Conservation (phyloP, 2,888 invertebrate genomes). For the Lomographa bimaculata region DNA sequence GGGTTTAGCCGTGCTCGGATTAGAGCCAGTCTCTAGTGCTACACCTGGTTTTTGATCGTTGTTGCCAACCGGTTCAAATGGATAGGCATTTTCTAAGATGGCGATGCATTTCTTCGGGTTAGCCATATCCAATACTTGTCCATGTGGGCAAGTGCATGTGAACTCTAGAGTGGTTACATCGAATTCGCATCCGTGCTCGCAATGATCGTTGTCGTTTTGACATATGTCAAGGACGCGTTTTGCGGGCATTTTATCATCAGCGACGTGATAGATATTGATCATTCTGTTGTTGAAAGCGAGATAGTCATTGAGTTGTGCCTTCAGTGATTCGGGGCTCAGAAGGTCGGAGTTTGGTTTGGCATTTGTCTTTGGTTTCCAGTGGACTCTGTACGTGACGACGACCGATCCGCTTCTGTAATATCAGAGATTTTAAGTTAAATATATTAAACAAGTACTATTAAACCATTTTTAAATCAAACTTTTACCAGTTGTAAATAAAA, state of each 20-base stretch:
- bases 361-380: slow-evolving; percentile 83
- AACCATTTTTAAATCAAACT: too few relatives aligned
- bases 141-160: slow-evolving; percentile 85
- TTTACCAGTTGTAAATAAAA: too few relatives aligned
- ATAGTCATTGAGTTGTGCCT: slow-evolving; percentile 73
- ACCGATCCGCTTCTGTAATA: slow-evolving; percentile 85
- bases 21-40: slow-evolving; percentile 44
- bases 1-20: slow-evolving; percentile 47
- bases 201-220: slow-evolving; percentile 85
- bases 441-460: too few relatives aligned
- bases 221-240: slow-evolving; percentile 85
- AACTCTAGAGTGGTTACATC: slow-evolving; percentile 85
- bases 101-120: slow-evolving; percentile 72
- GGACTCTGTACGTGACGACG: slow-evolving; percentile 85
- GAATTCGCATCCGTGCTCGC: slow-evolving; percentile 87
- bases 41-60: slow-evolving; percentile 41
- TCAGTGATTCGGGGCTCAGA: slow-evolving; percentile 71
- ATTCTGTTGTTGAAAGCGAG: slow-evolving; percentile 77
- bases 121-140: slow-evolving; percentile 63
- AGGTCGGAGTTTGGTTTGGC: slow-evolving; percentile 73
- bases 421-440: too few relatives aligned
- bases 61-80: slow-evolving; percentile 31
- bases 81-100: slow-evolving; percentile 48
- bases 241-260: slow-evolving; percentile 62
- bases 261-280: slow-evolving; percentile 78